Conservation (phyloP, 2,888 invertebrate genomes). For the Nephrotoma appendiculata region DNA sequence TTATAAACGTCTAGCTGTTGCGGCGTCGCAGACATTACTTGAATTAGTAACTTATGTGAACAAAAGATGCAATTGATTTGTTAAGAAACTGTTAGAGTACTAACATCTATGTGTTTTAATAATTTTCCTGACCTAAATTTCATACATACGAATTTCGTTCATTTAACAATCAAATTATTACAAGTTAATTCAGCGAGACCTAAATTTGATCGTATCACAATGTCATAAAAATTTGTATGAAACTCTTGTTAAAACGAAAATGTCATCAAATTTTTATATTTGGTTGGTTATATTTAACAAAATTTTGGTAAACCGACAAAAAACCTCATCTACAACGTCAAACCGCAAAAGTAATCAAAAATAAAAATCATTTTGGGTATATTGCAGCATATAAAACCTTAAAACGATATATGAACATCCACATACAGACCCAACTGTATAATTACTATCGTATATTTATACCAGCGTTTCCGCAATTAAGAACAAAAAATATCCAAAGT, state of each 20-base stretch:
- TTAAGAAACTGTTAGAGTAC: too few species aligned
- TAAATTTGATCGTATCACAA: background rate
- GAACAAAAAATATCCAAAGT: background rate
- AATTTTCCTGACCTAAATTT: too few species aligned
- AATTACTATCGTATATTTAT: background rate
- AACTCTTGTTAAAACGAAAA: background rate
- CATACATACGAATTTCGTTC: too few species aligned
- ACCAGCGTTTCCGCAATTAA: background rate
- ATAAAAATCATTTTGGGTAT: background rate
- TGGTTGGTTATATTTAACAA: background rate
- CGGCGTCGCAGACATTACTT: background rate
- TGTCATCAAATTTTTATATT: background rate
- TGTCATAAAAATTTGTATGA: background rate
- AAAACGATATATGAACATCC: background rate
- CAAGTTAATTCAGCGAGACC: background rate
- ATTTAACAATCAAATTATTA: background rate
- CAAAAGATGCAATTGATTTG: too few species aligned
- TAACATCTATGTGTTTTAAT: too few species aligned
- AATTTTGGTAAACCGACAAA: background rate
- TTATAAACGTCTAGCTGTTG: background rate
- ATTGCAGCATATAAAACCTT: background rate
- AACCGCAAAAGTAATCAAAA: background rate
- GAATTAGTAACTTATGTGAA: too few species aligned
- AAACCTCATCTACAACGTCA: background rate
- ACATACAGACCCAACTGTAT: background rate